Conservation (phyloP, 2,888 invertebrate species). For the Charanyca ferruginea region DNA sequence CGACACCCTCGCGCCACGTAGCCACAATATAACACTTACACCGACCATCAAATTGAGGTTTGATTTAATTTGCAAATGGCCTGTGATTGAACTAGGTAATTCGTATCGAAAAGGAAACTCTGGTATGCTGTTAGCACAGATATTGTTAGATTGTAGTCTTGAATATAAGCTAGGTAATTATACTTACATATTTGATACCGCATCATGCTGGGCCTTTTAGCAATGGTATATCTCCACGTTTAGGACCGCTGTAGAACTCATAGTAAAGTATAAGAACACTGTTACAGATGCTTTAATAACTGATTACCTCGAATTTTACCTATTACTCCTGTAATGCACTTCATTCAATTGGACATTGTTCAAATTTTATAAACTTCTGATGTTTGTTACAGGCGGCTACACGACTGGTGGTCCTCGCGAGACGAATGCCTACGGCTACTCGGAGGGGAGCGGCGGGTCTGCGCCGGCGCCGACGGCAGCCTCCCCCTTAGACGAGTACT, state of each 20-base stretch:
- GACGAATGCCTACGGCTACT: slow-evolving; percentile 87
- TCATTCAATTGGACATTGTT: not conserved
- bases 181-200: too few species aligned
- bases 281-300: not conserved
- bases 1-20: slow-evolving; percentile 54
- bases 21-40: slow-evolving; percentile 53
- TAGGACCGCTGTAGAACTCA: not conserved
- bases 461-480: slow-evolving; percentile 82
- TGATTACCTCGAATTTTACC: not conserved
- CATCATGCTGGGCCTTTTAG: not conserved
- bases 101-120: slow-evolving; percentile 13
- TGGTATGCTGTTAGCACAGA: not conserved
- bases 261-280: not conserved
- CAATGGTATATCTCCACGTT: not conserved
- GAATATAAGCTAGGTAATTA: not conserved
- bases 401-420: slow-evolving; percentile 91
- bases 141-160: too few species aligned
- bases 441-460: slow-evolving; percentile 81
- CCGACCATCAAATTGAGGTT: slow-evolving; percentile 54
- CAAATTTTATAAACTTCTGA: slow-evolving; percentile 7
- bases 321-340: not conserved
- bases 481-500: slow-evolving; percentile 90
- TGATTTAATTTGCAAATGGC: slow-evolving; percentile 56
- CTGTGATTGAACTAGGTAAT: slow-evolving; percentile 18
- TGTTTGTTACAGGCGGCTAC: slow-evolving; percentile 87